phyloP scores from a whole-genome alignment of 2,113 vertebrate genomes.

The Paraplagusia blochii region DNA sequence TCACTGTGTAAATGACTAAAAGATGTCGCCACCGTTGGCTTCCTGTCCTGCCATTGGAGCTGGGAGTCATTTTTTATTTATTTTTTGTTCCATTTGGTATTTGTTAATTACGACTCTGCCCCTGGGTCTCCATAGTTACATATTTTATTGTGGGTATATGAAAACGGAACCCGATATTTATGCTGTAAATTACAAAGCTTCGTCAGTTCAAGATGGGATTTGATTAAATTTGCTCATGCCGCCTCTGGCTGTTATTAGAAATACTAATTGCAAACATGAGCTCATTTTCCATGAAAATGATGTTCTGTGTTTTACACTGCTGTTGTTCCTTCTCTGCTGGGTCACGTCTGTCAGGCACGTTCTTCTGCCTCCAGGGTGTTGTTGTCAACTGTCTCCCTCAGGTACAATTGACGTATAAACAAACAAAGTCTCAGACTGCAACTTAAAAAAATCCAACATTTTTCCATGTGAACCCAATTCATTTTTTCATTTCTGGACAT shows the following conservation, averaged over 20 bases:
- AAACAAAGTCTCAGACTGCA: too few relatives aligned
- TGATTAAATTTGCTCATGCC: not conserved
- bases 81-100: slow-evolving; percentile 37
- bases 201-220: slow-evolving; percentile 8
- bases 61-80: slow-evolving; percentile 49
- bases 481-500: too few relatives aligned
- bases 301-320: not conserved
- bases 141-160: slow-evolving; percentile 1
- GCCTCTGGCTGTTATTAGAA: not conserved
- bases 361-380: too few relatives aligned
- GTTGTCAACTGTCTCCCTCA: too few relatives aligned
- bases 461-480: too few relatives aligned
- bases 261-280: slow-evolving; percentile 7
- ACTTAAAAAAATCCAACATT: too few relatives aligned
- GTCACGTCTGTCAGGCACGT: too few relatives aligned
- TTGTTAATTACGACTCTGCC: slow-evolving; percentile 53
- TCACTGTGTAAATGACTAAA: slow-evolving; percentile 42
- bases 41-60: slow-evolving; percentile 45
- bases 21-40: slow-evolving; percentile 46
- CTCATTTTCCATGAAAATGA: not conserved
- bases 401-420: too few relatives aligned
- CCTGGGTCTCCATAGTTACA: slow-evolving; percentile 22
- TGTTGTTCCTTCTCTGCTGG: not conserved
- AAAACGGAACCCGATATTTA: slow-evolving; percentile 38
- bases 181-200: slow-evolving; percentile 24